Base-by-base conservation (phyloP, 2,113 vertebrate genomes). In the Hyla sarda region DNA sequence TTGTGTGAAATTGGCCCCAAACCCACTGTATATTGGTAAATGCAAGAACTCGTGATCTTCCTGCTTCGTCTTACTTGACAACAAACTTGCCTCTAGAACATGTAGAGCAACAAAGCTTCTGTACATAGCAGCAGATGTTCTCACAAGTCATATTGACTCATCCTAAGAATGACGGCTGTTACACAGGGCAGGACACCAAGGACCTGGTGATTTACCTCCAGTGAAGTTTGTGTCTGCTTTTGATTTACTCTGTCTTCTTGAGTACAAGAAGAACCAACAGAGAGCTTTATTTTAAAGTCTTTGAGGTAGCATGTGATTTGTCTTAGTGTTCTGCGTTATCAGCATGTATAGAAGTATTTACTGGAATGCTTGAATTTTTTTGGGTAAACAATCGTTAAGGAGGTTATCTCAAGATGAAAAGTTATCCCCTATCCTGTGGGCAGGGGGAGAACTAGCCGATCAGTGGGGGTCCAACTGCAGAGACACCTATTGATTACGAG, bases 121-220 rank as follows among this genome's bases (percentile, higher is more conserved):
- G 28, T 32, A 67, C 65, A 8, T 37, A 30, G 54, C 52, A 23
- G 30, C 52, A 79, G 52, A 79, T 41, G 76, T 79, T 79, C 52
- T 23, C 76, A 60, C 76, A 41, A 30, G 17, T 19, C 12, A 5
- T 47, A 25, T 23, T 50, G 45, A 76, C n/a, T 50, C 73, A 76
- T 79, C 50, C 76, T 30, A 23, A 47, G 73, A 76, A 48, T 10
- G 71, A 34, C 2, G 13, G 10, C 45, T 30, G 47, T 77, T 30
- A 77, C 48, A 52, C 34, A 32, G 65, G 32, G 69, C 58, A 62
- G 69, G 41, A 17, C 73, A 16, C 47, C 19, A 9, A 34, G 50
- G 52, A 56, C 75, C 32, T 58, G 52, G 30, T 58, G 76, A 23
- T 56, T 60, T 58, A 56, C 76, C 76, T 79, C 54, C 54, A 56